These are phyloP conservation scores for Torymus auratus DNA, from an alignment of 2,888 invertebrate genomes.

Conservation along the genomic window DNA sequence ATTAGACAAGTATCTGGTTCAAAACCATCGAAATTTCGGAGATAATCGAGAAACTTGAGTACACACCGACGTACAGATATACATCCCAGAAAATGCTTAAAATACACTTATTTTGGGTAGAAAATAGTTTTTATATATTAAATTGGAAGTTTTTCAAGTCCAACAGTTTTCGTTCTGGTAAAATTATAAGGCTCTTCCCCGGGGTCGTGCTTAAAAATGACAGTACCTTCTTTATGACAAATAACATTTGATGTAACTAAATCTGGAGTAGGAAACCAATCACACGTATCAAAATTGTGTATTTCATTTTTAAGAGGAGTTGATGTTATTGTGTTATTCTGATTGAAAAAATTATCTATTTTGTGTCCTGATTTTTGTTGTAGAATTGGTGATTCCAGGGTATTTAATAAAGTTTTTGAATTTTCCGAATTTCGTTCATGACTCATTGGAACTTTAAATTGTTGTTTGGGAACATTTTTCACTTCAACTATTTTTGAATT, in stretches of 20 bases:
- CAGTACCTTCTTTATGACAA: slow-evolving; percentile 1
- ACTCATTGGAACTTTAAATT: background rate
- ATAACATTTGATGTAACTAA: slow-evolving; percentile 25
- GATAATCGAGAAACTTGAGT: too few relatives aligned
- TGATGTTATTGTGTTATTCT: slow-evolving; percentile 49
- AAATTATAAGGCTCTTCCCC: too few relatives aligned
- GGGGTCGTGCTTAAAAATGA: too few relatives aligned
- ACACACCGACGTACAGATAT: too few relatives aligned
- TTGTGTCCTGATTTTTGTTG: slow-evolving; percentile 12
- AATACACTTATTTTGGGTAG: too few relatives aligned
- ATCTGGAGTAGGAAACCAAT: slow-evolving; percentile 50
- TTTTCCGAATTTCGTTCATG: slow-evolving; percentile 3
- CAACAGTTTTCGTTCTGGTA: too few relatives aligned
- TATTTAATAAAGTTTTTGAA: background rate
- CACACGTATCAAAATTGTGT: slow-evolving; percentile 45
- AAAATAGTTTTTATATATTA: too few relatives aligned
- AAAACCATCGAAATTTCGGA: too few relatives aligned
- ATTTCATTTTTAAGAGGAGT: slow-evolving; percentile 51
- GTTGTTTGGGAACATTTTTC: slow-evolving; percentile 6
- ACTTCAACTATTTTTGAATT: slow-evolving; percentile 9
- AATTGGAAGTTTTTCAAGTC: too few relatives aligned
- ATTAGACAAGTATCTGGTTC: too few relatives aligned
- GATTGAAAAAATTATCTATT: slow-evolving; percentile 19
- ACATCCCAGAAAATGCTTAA: too few relatives aligned
- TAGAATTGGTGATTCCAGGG: slow-evolving; percentile 30